Evolutionary conservation across 1,140 invertebrate genomes (phyloP), one percentile per base, ranked within the genome.

Genomic region (Alviniconcha marisindica): DNA sequence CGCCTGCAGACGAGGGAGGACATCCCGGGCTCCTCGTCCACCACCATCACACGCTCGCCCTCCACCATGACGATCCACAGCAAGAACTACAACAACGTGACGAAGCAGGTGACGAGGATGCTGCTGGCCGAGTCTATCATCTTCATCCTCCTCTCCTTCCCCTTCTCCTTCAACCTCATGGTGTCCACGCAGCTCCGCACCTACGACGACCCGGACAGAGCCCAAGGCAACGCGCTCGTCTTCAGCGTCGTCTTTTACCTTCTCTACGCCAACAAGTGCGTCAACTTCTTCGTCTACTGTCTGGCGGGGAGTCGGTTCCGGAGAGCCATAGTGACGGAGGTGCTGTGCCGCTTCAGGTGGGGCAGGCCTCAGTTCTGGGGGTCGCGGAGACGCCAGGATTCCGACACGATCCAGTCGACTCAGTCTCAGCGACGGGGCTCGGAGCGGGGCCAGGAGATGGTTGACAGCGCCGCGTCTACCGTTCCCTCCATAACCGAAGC

Each of bases 201-300:
- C 33, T 85, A 89, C 60, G 81, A 63, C 0, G 82, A 89, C 42
- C 74, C 85, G 1, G 63, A 76, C 1, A 87, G 83, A n/a, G 82
- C 71, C 24, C 63, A 81, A 42, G 60, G 51, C 21, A 84, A 88
- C 73, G 84, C 82, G 36, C 66, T 91, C 7, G 56, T 84, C 2
- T 91, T 91, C 81, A 87, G 86, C 28, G 77, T 87, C 15, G 89
- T 89, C 4, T 89, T 91, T 83, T 91, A 90, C 51, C 84, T 89
- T 71, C 69, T 89, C 5, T 91, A 90, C 77, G 86, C 89, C 42
- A 89, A 89, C 78, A 90, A 90, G 73, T 90, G 88, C 81, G 87
- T 89, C 14, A 91, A 87, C 31, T 91, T 91, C 69, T 85, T 87
- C 66, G 85, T 89, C 44, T 90, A 88, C 73, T 86, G 87, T 56